phyloP scores from a whole-genome alignment of 2,888 invertebrate species.

The Callinectes sapidus region DNA sequence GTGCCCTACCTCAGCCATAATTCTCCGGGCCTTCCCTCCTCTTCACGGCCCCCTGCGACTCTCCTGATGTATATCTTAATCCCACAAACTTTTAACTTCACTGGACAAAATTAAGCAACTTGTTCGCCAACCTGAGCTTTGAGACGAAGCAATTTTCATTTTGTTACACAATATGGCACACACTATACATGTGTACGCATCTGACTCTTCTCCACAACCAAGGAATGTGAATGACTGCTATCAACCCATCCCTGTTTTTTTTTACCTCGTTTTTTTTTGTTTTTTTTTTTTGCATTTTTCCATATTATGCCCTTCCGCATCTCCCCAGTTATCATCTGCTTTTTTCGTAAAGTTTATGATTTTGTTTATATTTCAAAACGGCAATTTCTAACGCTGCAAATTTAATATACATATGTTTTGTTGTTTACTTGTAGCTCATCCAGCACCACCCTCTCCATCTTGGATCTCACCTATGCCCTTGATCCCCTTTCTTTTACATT shows the following conservation, averaged over 20 bases:
- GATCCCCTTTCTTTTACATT: background rate
- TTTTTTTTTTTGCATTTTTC: background rate
- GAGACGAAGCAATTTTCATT: background rate
- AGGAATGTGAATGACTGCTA: background rate
- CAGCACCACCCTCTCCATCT: background rate
- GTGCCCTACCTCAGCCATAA: background rate
- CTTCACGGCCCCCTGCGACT: background rate
- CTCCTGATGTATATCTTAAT: conserved; percentile 18
- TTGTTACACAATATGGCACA: conserved; percentile 7
- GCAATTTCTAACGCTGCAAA: background rate
- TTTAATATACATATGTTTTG: background rate
- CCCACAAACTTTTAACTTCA: conserved; percentile 28
- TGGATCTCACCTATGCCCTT: background rate
- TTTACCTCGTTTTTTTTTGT: background rate
- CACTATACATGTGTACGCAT: background rate
- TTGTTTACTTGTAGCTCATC: background rate
- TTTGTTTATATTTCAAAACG: background rate
- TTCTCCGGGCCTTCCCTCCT: conserved; percentile 14
- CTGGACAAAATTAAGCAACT: conserved; percentile 26
- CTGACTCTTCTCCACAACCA: background rate
- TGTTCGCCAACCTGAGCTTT: background rate
- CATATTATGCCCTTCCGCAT: background rate
- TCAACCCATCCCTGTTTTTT: background rate
- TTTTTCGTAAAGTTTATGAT: background rate
- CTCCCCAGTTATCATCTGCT: background rate